Evolutionary conservation across 2,888 invertebrate genomes (phyloP).

Genomic region (Drosophila meridiana): DNA sequence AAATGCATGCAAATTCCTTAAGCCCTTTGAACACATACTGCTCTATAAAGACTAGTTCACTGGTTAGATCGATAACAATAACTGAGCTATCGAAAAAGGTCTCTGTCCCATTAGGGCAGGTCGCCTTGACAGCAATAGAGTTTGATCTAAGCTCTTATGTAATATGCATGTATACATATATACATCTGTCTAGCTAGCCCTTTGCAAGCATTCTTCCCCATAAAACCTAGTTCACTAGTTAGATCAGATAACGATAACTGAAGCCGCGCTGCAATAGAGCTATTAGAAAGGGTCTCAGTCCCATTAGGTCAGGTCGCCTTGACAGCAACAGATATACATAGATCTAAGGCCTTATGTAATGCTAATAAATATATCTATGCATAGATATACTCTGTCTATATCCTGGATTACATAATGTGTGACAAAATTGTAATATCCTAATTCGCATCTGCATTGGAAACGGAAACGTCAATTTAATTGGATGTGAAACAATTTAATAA

Average conservation of each 20-base stretch:
- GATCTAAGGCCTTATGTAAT: neutral
- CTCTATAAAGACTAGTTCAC: neutral
- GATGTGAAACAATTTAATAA: slow-evolving; percentile 12
- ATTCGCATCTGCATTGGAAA: neutral
- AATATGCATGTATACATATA: too few relatives aligned
- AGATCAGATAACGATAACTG: neutral
- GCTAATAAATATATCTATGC: neutral
- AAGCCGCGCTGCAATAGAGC: neutral
- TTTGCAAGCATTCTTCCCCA: neutral
- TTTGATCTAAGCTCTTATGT: neutral
- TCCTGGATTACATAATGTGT: slow-evolving; percentile 7
- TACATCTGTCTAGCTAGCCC: neutral
- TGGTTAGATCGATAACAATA: neutral
- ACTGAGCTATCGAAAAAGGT: neutral
- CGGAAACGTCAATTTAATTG: slow-evolving; percentile 12
- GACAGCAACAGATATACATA: neutral
- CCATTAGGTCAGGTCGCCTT: neutral
- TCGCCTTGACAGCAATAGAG: neutral
- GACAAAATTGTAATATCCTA: slow-evolving; percentile 1
- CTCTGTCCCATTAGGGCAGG: neutral
- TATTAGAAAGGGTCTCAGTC: neutral
- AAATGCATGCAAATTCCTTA: neutral
- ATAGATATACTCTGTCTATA: neutral
- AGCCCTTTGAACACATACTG: neutral
- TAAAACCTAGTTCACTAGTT: too few relatives aligned